These are phyloP conservation scores for Artibeus lituratus DNA, from an alignment of 2,797 vertebrate genomes.

Conservation along the genomic window DNA sequence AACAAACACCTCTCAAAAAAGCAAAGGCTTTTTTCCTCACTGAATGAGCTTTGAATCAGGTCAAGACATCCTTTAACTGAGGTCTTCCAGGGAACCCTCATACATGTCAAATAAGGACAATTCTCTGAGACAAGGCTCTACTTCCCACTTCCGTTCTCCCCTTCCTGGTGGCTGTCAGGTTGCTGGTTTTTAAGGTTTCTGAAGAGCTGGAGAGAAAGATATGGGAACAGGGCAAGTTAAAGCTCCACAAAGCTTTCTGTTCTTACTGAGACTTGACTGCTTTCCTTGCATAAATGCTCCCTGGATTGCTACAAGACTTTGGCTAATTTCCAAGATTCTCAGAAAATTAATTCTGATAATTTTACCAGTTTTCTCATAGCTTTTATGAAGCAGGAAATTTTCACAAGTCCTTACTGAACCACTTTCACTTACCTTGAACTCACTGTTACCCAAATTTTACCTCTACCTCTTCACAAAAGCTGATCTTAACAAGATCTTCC, in stretches of 20 bases:
- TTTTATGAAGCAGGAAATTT: not conserved
- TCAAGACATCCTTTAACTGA: not conserved
- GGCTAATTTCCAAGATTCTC: not conserved
- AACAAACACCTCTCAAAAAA: not conserved
- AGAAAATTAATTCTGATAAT: not conserved
- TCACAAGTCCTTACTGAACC: not conserved
- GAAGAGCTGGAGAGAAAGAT: not conserved
- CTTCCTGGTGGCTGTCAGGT: not conserved
- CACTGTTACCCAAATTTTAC: not conserved
- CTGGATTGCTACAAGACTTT: not conserved
- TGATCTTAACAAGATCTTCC: not conserved
- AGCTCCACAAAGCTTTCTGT: not conserved
- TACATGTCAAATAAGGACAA: no score
- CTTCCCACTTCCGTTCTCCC: accelerated
- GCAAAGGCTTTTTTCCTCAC: not conserved
- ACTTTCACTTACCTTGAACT: not conserved
- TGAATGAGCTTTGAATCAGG: not conserved
- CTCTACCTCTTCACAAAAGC: not conserved
- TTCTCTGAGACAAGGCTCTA: not conserved
- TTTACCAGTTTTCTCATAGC: not conserved
- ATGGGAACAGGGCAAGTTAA: not conserved
- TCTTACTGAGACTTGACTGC: not conserved
- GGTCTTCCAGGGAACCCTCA: not conserved
- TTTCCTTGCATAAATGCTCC: not conserved
- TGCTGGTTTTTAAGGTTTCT: not conserved